phyloP scores from a whole-genome alignment of 2,888 invertebrate species.

The Ashinkailepas kermadecensis region DNA sequence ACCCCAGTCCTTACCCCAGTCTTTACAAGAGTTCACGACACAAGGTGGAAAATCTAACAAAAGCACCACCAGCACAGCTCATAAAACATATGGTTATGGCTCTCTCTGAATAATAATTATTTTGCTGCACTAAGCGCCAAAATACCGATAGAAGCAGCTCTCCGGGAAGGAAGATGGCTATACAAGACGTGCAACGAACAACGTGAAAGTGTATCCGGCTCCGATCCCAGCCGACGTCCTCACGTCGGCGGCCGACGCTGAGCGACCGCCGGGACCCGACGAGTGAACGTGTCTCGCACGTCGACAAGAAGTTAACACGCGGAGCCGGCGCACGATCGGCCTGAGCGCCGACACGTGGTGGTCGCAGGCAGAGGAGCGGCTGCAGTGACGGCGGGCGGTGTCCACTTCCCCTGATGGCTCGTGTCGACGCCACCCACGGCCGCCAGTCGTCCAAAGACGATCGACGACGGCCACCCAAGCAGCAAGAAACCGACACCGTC shows the following conservation, averaged over 20 bases:
- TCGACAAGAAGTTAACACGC: not conserved
- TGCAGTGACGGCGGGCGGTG: not conserved
- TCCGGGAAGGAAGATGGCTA: not conserved
- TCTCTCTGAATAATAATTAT: not conserved
- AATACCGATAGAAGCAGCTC: not conserved
- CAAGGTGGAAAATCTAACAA: not conserved
- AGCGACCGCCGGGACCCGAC: too few species aligned
- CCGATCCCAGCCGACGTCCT: not conserved
- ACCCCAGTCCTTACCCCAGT: too few species aligned
- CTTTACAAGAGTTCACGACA: not conserved
- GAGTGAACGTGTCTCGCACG: not conserved
- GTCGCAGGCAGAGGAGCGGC: not conserved
- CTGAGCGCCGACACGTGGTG: not conserved
- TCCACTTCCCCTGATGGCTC: not conserved
- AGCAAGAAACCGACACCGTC: not conserved
- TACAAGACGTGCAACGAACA: too few species aligned
- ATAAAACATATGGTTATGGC: not conserved
- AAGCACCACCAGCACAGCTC: not conserved
- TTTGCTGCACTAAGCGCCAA: not conserved
- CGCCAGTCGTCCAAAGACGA: not conserved
- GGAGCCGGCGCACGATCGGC: not conserved
- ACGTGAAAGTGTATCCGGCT: not conserved
- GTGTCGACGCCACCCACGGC: not conserved
- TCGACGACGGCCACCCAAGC: not conserved
- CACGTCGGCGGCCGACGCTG: too few species aligned